Evolutionary conservation across 1,140 invertebrate genomes (phyloP).

Genomic region (Parasteatoda tepidariorum): DNA sequence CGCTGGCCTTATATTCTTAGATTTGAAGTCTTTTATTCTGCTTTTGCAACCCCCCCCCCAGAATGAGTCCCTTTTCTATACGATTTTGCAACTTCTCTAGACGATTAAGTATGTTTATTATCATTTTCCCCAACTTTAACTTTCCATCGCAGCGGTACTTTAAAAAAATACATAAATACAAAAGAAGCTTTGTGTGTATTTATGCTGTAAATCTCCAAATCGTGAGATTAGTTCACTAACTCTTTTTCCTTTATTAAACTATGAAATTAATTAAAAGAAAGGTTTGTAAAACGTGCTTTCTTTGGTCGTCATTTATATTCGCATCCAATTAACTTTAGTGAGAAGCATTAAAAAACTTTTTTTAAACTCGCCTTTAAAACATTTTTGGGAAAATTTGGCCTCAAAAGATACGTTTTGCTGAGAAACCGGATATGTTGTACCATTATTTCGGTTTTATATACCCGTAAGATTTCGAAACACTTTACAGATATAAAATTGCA

Average conservation of each 20-base stretch:
- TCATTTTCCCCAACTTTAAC: not conserved
- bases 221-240: conserved; percentile 2
- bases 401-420: too few species aligned
- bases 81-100: not conserved
- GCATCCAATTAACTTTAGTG: not conserved
- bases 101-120: not conserved
- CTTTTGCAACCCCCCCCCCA: not conserved
- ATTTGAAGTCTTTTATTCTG: too few species aligned
- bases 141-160: not conserved
- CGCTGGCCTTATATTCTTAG: not conserved
- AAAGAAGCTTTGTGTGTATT: conserved; percentile 7
- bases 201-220: not conserved
- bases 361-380: not conserved
- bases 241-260: not conserved
- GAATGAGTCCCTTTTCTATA: not conserved
- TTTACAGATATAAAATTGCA: too few species aligned
- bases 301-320: conserved; percentile 11
- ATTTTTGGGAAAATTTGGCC: too few species aligned
- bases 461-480: too few species aligned
- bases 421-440: too few species aligned
- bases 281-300: not conserved
- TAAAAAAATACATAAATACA: not conserved
- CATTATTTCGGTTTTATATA: too few species aligned
- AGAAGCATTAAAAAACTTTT: not conserved
- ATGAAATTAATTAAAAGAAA: not conserved